Percentiles rank a stretch among this genome's conserved stretches.
phyloP scores from a whole-genome alignment of 2,888 invertebrate species.

The Watsonalla cultraria region DNA sequence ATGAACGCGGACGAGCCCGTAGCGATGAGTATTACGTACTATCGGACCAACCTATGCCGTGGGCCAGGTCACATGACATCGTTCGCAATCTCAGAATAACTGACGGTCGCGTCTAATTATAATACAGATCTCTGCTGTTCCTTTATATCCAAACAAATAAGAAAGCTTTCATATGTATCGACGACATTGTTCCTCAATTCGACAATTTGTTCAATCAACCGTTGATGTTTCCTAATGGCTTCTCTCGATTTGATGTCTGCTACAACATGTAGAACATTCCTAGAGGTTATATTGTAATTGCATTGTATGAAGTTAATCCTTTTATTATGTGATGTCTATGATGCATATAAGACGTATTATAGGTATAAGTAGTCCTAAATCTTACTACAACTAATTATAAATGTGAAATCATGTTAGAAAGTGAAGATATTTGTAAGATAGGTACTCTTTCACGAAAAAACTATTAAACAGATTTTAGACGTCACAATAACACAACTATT shows the following conservation, averaged over 20 bases:
- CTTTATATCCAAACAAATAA: constrained; percentile 15
- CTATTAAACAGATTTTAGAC: too few species aligned
- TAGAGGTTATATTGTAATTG: not conserved
- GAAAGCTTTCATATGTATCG: constrained; percentile 5
- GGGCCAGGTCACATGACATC: constrained; percentile 58
- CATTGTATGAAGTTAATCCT: too few species aligned
- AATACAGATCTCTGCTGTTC: constrained; percentile 41
- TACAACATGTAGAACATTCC: not conserved
- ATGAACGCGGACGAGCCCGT: not conserved
- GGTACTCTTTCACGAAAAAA: too few species aligned
- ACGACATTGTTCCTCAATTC: not conserved
- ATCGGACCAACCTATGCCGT: constrained; percentile 25
- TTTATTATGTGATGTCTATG: too few species aligned
- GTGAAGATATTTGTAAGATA: too few species aligned
- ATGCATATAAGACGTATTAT: too few species aligned
- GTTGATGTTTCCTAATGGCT: constrained; percentile 1
- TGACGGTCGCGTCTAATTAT: constrained; percentile 68
- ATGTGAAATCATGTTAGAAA: too few species aligned
- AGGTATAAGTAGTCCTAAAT: too few species aligned
- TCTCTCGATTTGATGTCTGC: not conserved
- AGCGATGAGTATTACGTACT: not conserved
- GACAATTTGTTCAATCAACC: not conserved
- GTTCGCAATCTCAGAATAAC: constrained; percentile 66
- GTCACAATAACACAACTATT: too few species aligned
- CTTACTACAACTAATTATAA: too few species aligned